Evolutionary conservation across 2,113 vertebrate genomes (phyloP).

Genomic region (Aphyosemion australe): DNA sequence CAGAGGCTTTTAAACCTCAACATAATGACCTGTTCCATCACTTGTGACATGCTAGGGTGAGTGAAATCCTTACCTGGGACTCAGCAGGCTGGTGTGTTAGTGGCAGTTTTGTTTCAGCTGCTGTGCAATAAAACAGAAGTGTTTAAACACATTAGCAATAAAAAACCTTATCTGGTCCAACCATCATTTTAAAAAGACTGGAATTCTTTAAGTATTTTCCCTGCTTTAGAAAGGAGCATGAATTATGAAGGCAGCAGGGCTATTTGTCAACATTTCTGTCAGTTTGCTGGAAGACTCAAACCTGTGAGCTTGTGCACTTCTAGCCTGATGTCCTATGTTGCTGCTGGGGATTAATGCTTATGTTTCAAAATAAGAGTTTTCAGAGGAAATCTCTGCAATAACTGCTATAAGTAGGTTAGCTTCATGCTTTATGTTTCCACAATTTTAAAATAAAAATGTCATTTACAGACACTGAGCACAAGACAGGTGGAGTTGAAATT

Average conservation of each 20-base stretch:
- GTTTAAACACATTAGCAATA: conserved; percentile 16
- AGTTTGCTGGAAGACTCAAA: neutral
- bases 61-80: conserved; percentile 5
- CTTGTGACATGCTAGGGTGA: neutral
- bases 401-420: no score
- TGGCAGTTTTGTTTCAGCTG: neutral
- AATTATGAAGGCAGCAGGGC: neutral
- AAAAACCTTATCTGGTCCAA: neutral
- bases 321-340: no score
- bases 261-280: neutral
- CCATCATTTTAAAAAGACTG: neutral
- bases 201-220: neutral
- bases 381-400: no score
- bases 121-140: conserved; percentile 16
- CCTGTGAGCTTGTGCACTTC: neutral
- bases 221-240: neutral
- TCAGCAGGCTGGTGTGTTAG: neutral
- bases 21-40: conserved; percentile 43
- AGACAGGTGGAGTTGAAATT: no score
- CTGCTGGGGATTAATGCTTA: no score
- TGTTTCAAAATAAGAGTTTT: no score
- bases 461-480: no score
- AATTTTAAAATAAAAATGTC: no score
- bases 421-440: no score
- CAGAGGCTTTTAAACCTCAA: neutral